Evolutionary conservation across 2,888 invertebrate species (phyloP).

Genomic region (Coremacera marginata): DNA sequence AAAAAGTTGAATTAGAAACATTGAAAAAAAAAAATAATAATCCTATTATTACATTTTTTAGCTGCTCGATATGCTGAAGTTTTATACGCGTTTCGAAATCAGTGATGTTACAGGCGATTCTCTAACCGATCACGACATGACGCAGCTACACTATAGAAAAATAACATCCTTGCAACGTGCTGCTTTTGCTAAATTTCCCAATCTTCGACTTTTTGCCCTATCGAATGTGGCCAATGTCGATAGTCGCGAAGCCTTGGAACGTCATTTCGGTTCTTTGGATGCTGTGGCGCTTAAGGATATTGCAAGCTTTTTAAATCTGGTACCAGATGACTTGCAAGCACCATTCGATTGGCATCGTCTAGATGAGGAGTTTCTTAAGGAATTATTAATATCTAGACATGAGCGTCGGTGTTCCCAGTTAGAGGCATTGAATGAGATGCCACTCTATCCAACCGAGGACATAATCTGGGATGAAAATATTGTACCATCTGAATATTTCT

Average conservation of each 20-base stretch:
- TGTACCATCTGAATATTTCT: constrained; percentile 97
- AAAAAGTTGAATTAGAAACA: too few relatives aligned
- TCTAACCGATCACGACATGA: constrained; percentile 93
- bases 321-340: constrained; percentile 81
- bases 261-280: constrained; percentile 83
- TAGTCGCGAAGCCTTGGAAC: constrained; percentile 79
- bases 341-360: constrained; percentile 79
- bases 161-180: constrained; percentile 95
- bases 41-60: constrained; percentile 66
- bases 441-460: constrained; percentile 97
- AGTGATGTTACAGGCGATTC: constrained; percentile 97
- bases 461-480: constrained; percentile 99
- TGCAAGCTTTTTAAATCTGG: constrained; percentile 87
- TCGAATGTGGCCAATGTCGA: constrained; percentile 97
- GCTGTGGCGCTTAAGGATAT: constrained; percentile 86
- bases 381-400: constrained; percentile 87
- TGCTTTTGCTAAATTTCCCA: constrained; percentile 91
- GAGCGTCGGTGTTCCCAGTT: constrained; percentile 92
- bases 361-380: constrained; percentile 86
- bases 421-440: constrained; percentile 96
- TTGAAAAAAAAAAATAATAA: not conserved
- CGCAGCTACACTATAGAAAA: constrained; percentile 90
- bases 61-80: constrained; percentile 94
- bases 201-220: constrained; percentile 87
- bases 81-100: constrained; percentile 97